These are phyloP conservation scores for Euzetes globulus DNA, from an alignment of 2,888 invertebrate species.

Conservation along the genomic window DNA sequence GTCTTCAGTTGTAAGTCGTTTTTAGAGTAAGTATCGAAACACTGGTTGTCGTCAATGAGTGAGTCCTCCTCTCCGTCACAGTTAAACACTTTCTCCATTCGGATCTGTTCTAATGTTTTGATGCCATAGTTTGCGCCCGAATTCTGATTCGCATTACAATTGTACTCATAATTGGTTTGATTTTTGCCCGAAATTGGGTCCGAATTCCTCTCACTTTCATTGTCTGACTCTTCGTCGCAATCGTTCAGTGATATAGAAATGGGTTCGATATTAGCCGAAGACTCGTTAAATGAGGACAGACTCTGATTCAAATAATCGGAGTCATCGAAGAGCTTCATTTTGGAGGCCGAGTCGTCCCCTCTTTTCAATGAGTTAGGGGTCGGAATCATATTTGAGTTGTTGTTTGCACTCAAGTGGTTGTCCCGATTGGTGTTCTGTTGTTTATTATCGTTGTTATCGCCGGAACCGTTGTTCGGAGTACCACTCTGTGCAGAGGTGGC, in stretches of 20 bases:
- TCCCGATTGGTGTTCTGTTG: neutral
- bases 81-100: slow-evolving; percentile 62
- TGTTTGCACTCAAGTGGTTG: neutral
- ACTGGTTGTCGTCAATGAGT: slow-evolving; percentile 25
- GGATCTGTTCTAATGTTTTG: slow-evolving; percentile 62
- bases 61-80: slow-evolving; percentile 60
- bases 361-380: neutral
- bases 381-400: neutral
- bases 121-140: slow-evolving; percentile 46
- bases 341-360: neutral
- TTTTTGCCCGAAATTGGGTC: neutral
- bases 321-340: slow-evolving; percentile 15
- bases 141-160: neutral
- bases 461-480: neutral
- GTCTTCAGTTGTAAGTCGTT: neutral
- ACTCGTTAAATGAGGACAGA: neutral
- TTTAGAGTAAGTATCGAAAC: neutral
- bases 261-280: slow-evolving; percentile 12
- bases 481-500: neutral
- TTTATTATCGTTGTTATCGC: neutral
- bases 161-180: too few species aligned
- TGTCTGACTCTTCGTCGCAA: slow-evolving; percentile 42
- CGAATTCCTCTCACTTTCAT: slow-evolving; percentile 12
- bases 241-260: slow-evolving; percentile 27
- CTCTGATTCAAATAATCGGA: neutral